phyloP scores from a whole-genome alignment of 1,140 invertebrate genomes.

The Planococcus citri region DNA sequence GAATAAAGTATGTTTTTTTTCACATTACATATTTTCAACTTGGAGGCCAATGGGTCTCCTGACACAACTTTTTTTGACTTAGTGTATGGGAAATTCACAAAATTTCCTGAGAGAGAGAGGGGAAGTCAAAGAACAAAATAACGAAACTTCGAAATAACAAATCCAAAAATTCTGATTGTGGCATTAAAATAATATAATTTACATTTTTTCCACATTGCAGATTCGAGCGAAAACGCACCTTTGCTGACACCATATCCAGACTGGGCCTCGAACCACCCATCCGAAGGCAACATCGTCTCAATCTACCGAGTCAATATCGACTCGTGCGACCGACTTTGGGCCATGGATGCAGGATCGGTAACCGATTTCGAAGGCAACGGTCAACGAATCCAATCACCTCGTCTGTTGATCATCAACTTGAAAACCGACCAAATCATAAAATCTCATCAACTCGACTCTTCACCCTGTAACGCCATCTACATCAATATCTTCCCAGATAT shows the following conservation, averaged over 20 bases:
- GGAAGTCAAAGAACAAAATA: too few species aligned
- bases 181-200: too few species aligned
- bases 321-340: slow-evolving; percentile 62
- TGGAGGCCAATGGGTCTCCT: too few species aligned
- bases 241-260: slow-evolving; percentile 61
- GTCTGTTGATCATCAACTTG: slow-evolving; percentile 58
- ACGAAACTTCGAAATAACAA: too few species aligned
- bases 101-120: too few species aligned
- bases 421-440: slow-evolving; percentile 53
- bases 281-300: slow-evolving; percentile 35
- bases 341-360: slow-evolving; percentile 64
- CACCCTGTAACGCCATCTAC: slow-evolving; percentile 62
- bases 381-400: not conserved
- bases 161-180: too few species aligned
- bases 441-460: slow-evolving; percentile 51
- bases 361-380: slow-evolving; percentile 29
- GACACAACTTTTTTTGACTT: too few species aligned
- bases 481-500: slow-evolving; percentile 68
- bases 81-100: too few species aligned
- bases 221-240: slow-evolving; percentile 40
- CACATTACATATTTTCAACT: too few species aligned
- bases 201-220: not conserved
- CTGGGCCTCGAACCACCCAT: slow-evolving; percentile 58
- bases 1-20: too few species aligned
- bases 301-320: slow-evolving; percentile 62